Percentiles rank a stretch among this genome's conserved stretches.
These are phyloP conservation scores for Stigmatopora nigra DNA, from an alignment of 2,113 vertebrate genomes.

Conservation along the genomic window DNA sequence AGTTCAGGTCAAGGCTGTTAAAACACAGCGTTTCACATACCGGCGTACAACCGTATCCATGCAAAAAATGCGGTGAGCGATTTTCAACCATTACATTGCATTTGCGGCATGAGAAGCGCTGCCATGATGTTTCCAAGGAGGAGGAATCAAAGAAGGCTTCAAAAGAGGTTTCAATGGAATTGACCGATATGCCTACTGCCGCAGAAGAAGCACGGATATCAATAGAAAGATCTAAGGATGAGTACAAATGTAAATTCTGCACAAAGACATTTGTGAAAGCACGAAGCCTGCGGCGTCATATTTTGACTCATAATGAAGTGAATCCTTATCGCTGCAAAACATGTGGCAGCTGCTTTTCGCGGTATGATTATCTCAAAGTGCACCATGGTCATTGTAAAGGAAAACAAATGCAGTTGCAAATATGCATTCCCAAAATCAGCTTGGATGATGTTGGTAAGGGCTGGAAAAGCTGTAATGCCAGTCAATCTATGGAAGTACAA, in stretches of 20 bases:
- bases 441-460: conserved; percentile 56
- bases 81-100: conserved; percentile 35
- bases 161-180: conserved; percentile 11
- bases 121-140: conserved; percentile 36
- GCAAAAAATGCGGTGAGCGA: conserved; percentile 57
- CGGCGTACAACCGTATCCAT: conserved; percentile 46
- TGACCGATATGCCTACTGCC: neutral
- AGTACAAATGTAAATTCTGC: conserved; percentile 71
- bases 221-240: conserved; percentile 16
- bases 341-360: conserved; percentile 69
- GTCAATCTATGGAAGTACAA: conserved; percentile 9
- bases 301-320: conserved; percentile 72
- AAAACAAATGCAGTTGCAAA: conserved; percentile 50
- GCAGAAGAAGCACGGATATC: conserved; percentile 9
- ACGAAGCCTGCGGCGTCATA: conserved; percentile 63
- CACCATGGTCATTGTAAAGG: conserved; percentile 64
- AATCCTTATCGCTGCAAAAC: conserved; percentile 73
- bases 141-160: neutral
- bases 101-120: conserved; percentile 61
- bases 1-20: conserved; percentile 49
- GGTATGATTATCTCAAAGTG: conserved; percentile 67
- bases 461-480: conserved; percentile 41
- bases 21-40: conserved; percentile 61
- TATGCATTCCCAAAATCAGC: conserved; percentile 65
- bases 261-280: conserved; percentile 66